Evolutionary conservation across 2,797 vertebrate species (phyloP).

Genomic region (Antrozous pallidus): DNA sequence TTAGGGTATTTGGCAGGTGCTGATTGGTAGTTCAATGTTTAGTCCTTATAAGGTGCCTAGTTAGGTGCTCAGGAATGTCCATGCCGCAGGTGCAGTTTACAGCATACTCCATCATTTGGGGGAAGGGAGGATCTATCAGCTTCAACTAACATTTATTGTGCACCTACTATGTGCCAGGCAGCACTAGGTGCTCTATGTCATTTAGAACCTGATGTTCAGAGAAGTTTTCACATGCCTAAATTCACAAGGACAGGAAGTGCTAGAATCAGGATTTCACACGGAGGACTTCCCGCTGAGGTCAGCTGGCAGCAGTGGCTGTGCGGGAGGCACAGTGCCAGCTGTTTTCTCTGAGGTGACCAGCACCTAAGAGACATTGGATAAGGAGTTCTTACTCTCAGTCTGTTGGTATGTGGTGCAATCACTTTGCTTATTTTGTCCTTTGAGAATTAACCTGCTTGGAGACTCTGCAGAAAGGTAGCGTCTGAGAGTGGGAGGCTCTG

Average conservation of each 20-base stretch:
- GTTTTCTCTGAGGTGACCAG: background rate
- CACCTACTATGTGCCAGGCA: background rate
- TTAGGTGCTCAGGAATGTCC: too few species aligned
- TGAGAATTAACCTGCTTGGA: slow-evolving; percentile 46
- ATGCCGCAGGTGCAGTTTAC: too few species aligned
- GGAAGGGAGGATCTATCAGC: too few species aligned
- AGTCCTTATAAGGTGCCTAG: too few species aligned
- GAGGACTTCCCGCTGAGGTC: background rate
- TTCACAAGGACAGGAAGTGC: background rate
- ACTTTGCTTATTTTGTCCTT: slow-evolving; percentile 56
- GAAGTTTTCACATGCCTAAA: background rate
- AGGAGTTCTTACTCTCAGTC: background rate
- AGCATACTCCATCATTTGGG: too few species aligned
- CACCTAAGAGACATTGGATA: background rate
- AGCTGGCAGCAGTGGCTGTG: background rate
- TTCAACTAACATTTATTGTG: background rate
- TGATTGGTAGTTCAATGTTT: too few species aligned
- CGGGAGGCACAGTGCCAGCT: background rate
- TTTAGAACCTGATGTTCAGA: background rate
- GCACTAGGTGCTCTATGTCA: background rate
- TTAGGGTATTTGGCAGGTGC: too few species aligned
- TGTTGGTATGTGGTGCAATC: background rate
- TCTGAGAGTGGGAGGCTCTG: background rate
- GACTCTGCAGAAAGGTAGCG: background rate
- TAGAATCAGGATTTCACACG: background rate